Conservation (phyloP, 1,140 invertebrate species). For the Meloidogyne exigua region DNA sequence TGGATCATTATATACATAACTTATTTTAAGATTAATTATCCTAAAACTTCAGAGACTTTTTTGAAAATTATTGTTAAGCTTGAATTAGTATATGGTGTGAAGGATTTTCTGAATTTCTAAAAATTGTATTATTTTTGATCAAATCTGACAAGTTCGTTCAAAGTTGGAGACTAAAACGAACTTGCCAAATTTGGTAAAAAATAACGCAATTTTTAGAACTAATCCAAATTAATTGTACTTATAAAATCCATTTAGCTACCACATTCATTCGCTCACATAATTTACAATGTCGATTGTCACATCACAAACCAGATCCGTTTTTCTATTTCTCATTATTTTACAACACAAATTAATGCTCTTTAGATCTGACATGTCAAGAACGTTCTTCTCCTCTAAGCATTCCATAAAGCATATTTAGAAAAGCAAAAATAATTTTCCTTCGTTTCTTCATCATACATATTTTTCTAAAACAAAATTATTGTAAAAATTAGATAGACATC, state of each 20-base stretch:
- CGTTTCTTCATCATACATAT: neutral
- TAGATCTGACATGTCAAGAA: conserved; percentile 12
- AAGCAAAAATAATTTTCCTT: neutral
- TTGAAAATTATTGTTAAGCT: too few relatives aligned
- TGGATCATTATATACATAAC: too few relatives aligned
- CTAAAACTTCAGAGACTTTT: too few relatives aligned
- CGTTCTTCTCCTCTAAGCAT: neutral
- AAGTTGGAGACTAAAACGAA: too few relatives aligned
- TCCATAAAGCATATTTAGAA: neutral
- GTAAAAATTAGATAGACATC: neutral
- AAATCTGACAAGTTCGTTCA: too few relatives aligned
- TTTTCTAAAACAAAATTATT: neutral
- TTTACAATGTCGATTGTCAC: neutral
- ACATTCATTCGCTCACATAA: neutral
- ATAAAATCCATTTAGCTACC: neutral
- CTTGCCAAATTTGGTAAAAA: too few relatives aligned
- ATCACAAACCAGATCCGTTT: neutral
- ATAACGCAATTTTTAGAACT: too few relatives aligned
- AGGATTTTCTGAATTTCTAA: too few relatives aligned
- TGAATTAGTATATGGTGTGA: too few relatives aligned
- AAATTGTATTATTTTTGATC: too few relatives aligned
- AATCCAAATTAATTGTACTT: neutral
- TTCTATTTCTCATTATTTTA: neutral
- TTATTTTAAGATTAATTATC: too few relatives aligned
- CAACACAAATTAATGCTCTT: neutral